Percentiles rank a stretch among this genome's conserved stretches.
Conservation (phyloP, 2,113 vertebrate genomes). For the Craseonycteris thonglongyai region DNA sequence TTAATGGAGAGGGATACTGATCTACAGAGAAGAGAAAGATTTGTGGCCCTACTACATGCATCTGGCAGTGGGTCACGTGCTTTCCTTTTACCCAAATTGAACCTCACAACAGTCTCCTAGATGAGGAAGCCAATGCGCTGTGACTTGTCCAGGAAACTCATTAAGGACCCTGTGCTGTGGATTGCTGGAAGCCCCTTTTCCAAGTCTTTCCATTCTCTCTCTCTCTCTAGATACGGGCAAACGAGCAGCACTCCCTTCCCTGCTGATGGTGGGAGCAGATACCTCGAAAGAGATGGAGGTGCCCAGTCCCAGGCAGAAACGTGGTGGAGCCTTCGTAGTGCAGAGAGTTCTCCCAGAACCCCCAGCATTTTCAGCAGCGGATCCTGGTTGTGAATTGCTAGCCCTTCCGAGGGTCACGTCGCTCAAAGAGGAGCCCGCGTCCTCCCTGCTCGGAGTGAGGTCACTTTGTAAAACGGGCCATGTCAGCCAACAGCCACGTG, state of each 20-base stretch:
- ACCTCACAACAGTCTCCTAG: background rate
- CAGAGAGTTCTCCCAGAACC: background rate
- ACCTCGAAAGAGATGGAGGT: background rate
- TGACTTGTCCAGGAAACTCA: background rate
- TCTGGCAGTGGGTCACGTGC: background rate
- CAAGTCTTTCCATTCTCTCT: background rate
- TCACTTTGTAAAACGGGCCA: background rate
- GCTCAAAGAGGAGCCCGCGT: background rate
- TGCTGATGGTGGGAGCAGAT: background rate
- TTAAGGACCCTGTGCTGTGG: background rate
- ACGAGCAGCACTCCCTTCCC: background rate
- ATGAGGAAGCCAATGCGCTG: accelerated
- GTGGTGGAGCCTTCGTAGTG: background rate
- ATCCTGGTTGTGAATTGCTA: background rate
- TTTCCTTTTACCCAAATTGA: background rate
- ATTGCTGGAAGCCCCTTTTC: too few species aligned
- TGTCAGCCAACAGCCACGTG: background rate
- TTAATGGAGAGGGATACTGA: background rate
- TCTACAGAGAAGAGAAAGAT: background rate
- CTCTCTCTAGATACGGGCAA: background rate
- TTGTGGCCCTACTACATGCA: background rate
- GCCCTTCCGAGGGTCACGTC: background rate
- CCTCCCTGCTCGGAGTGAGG: background rate
- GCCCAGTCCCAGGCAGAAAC: background rate
- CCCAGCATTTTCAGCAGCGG: background rate